A percentile compares a stretch with the other conserved stretches of the same genome.
These are phyloP conservation scores for Dinothrombium tinctorium DNA, from an alignment of 1,140 invertebrate genomes.

Conservation along the genomic window DNA sequence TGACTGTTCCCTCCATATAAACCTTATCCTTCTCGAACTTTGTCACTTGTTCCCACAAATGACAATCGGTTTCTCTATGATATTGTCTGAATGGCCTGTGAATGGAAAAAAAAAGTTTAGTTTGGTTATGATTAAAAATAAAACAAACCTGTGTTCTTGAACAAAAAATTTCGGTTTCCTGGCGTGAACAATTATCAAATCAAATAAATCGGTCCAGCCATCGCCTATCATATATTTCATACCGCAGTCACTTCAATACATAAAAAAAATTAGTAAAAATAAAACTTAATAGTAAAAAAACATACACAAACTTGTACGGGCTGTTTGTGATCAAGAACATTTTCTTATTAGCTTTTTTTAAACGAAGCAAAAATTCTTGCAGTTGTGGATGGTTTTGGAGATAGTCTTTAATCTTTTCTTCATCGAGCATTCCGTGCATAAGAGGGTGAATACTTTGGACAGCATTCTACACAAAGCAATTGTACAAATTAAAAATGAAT, in stretches of 20 bases:
- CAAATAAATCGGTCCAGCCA: slow-evolving; percentile 75
- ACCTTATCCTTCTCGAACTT: slow-evolving; percentile 63
- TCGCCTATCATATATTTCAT: slow-evolving; percentile 68
- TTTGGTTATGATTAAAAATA: background rate
- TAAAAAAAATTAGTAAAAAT: background rate
- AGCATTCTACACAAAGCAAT: slow-evolving; percentile 39
- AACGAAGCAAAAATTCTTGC: slow-evolving; percentile 43
- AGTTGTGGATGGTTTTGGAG: slow-evolving; percentile 51
- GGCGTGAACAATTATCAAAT: slow-evolving; percentile 80
- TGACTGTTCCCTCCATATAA: slow-evolving; percentile 82
- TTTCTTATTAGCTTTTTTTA: slow-evolving; percentile 52
- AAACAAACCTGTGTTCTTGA: slow-evolving; percentile 33
- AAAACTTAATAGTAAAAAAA: background rate
- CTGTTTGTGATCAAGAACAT: slow-evolving; percentile 90
- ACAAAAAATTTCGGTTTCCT: slow-evolving; percentile 89
- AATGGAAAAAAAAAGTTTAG: slow-evolving; percentile 7
- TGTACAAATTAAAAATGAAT: slow-evolving; percentile 9
- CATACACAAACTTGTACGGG: slow-evolving; percentile 88
- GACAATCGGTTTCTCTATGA: slow-evolving; percentile 47
- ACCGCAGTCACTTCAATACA: slow-evolving; percentile 49
- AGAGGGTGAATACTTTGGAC: slow-evolving; percentile 66
- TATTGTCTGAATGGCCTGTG: slow-evolving; percentile 61
- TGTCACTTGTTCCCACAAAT: slow-evolving; percentile 72
- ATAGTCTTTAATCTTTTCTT: slow-evolving; percentile 38
- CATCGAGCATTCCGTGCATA: slow-evolving; percentile 62